These are phyloP conservation scores for Drosophila antonietae DNA, from an alignment of 2,888 invertebrate genomes.

Conservation along the genomic window DNA sequence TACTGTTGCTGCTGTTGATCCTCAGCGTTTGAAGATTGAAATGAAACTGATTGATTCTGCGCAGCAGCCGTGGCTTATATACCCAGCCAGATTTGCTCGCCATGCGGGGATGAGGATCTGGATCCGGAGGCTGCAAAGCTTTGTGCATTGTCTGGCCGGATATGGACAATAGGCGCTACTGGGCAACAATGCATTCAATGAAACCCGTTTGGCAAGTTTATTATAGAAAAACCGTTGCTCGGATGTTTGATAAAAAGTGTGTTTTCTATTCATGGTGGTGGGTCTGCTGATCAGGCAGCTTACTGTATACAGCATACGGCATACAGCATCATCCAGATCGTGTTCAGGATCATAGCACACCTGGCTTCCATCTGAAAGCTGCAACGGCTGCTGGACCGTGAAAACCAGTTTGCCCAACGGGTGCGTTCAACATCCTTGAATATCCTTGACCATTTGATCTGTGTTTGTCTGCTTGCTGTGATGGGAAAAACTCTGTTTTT, in stretches of 20 bases:
- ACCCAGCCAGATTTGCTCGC: slow-evolving; percentile 38
- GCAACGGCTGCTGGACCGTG: slow-evolving; percentile 66
- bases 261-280: slow-evolving; percentile 71
- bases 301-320: slow-evolving; percentile 63
- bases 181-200: slow-evolving; percentile 55
- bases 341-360: slow-evolving; percentile 61
- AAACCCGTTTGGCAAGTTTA: slow-evolving; percentile 80
- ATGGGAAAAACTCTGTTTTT: slow-evolving; percentile 69
- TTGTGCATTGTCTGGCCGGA: slow-evolving; percentile 70
- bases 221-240: slow-evolving; percentile 73
- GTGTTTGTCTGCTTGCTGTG: slow-evolving; percentile 54
- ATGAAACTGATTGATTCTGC: slow-evolving; percentile 83
- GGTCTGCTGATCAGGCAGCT: slow-evolving; percentile 54
- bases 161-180: slow-evolving; percentile 54
- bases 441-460: slow-evolving; percentile 84
- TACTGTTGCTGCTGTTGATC: slow-evolving; percentile 65
- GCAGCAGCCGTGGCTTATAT: slow-evolving; percentile 79
- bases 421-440: slow-evolving; percentile 57
- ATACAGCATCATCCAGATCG: slow-evolving; percentile 59
- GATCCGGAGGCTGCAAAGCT: slow-evolving; percentile 54
- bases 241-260: slow-evolving; percentile 66
- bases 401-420: slow-evolving; percentile 49
- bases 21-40: slow-evolving; percentile 80
- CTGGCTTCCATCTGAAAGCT: slow-evolving; percentile 68
- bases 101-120: slow-evolving; percentile 41